Percentiles rank a stretch among this genome's conserved stretches.
Conservation (phyloP, 2,888 invertebrate genomes). For the Platynereis dumerilii region DNA sequence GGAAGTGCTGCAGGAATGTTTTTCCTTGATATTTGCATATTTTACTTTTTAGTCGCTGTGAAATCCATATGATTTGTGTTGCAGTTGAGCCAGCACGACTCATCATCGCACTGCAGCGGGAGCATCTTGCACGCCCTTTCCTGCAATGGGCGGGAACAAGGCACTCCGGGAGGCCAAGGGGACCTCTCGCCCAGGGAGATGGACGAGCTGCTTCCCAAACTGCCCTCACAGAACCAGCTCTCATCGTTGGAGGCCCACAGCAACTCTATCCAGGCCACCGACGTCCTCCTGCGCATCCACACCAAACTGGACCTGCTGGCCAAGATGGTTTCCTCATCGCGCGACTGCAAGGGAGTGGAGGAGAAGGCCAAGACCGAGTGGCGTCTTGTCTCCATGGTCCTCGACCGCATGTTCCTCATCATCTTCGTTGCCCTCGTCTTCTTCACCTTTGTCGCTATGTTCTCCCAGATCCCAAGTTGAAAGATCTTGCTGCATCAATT, state of each 20-base stretch:
- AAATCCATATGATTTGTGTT: too few relatives aligned
- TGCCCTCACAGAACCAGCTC: too few relatives aligned
- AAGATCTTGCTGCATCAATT: too few relatives aligned
- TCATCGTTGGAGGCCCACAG: neutral
- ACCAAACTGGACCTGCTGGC: slow-evolving; percentile 10
- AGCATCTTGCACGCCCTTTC: too few relatives aligned
- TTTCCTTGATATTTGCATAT: too few relatives aligned
- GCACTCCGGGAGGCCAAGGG: neutral
- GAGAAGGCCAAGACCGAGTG: slow-evolving; percentile 15
- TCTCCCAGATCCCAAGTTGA: slow-evolving; percentile 12
- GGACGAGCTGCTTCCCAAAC: slow-evolving; percentile 8
- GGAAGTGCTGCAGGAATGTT: too few relatives aligned
- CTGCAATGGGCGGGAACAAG: too few relatives aligned
- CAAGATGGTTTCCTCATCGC: neutral
- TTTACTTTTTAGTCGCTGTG: too few relatives aligned
- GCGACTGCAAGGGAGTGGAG: neutral
- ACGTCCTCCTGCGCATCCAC: slow-evolving; percentile 2
- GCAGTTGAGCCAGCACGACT: too few relatives aligned
- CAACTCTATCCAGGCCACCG: neutral
- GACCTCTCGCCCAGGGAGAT: neutral
- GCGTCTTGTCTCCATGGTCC: slow-evolving; percentile 21
- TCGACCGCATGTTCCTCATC: slow-evolving; percentile 24
- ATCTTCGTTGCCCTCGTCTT: slow-evolving; percentile 15
- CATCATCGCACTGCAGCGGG: too few relatives aligned
- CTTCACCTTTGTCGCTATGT: slow-evolving; percentile 12